phyloP scores from a whole-genome alignment of 2,797 vertebrate species.

The Silurus lanzhouensis region DNA sequence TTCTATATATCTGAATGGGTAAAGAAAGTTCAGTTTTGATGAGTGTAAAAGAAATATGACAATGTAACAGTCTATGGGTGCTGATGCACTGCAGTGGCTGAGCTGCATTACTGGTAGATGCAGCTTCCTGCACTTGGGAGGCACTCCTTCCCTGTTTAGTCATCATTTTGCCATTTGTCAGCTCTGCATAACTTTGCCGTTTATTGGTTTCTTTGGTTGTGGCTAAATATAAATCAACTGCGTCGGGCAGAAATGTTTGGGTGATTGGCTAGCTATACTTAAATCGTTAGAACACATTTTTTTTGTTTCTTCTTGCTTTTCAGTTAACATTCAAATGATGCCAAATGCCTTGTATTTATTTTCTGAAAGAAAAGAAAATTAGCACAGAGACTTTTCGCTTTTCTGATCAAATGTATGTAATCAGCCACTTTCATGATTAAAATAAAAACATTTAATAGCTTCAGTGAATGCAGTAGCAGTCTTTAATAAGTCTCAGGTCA shows the following conservation, averaged over 20 bases:
- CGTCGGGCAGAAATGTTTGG: too few species aligned
- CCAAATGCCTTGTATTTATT: neutral
- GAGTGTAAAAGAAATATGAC: too few species aligned
- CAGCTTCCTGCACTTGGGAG: neutral
- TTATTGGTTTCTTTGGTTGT: neutral
- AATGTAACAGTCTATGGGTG: too few species aligned
- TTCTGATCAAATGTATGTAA: neutral
- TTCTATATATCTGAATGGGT: too few species aligned
- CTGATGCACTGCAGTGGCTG: slow-evolving; percentile 1
- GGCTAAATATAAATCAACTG: neutral
- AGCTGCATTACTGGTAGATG: slow-evolving; percentile 16
- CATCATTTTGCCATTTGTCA: slow-evolving; percentile 17
- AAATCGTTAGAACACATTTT: neutral
- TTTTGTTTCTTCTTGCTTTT: neutral
- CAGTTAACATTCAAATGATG: neutral
- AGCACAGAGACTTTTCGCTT: neutral
- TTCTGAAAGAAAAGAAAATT: neutral
- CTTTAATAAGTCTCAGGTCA: neutral
- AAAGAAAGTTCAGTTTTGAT: too few species aligned
- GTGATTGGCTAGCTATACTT: neutral
- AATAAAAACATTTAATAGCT: neutral
- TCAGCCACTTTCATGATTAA: neutral
- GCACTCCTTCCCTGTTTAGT: neutral
- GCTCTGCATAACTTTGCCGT: neutral
- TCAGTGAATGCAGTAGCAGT: neutral